Evolutionary conservation across 1,140 invertebrate species (phyloP).

Genomic region (Apis dorsata): DNA sequence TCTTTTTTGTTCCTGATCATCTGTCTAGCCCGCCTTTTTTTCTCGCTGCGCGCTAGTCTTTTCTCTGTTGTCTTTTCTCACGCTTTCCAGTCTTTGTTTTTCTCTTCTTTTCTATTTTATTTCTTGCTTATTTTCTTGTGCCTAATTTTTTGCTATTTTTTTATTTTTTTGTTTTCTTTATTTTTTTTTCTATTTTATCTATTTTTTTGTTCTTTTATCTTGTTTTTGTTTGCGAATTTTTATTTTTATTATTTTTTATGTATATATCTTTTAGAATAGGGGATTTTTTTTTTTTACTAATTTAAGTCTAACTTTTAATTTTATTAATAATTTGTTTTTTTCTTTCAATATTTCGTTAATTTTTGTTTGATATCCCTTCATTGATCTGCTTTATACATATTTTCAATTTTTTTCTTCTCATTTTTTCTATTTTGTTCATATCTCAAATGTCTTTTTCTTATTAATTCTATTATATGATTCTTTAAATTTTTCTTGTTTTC

Average conservation of each 20-base stretch:
- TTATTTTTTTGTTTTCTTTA: no score
- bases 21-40: constrained; percentile 18
- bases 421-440: not conserved
- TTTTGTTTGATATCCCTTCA: not conserved
- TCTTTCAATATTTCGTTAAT: not conserved
- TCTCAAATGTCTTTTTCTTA: not conserved
- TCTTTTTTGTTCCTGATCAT: not conserved
- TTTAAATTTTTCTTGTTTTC: not conserved
- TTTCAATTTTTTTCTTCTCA: not conserved
- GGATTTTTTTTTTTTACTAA: not conserved
- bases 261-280: not conserved
- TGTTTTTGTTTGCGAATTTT: no score
- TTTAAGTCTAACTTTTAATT: no score
- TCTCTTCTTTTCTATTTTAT: not conserved
- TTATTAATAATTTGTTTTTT: not conserved
- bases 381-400: not conserved
- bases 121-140: not conserved
- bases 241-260: no score
- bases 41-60: not conserved
- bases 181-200: not conserved
- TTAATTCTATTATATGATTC: no score
- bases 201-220: no score
- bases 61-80: constrained; percentile 45
- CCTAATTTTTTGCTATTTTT: not conserved
- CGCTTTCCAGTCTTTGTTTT: not conserved